Percentiles rank a stretch among this genome's conserved stretches.
These are phyloP conservation scores for Harlomillsia oculata DNA, from an alignment of 1,140 invertebrate genomes.

Conservation along the genomic window DNA sequence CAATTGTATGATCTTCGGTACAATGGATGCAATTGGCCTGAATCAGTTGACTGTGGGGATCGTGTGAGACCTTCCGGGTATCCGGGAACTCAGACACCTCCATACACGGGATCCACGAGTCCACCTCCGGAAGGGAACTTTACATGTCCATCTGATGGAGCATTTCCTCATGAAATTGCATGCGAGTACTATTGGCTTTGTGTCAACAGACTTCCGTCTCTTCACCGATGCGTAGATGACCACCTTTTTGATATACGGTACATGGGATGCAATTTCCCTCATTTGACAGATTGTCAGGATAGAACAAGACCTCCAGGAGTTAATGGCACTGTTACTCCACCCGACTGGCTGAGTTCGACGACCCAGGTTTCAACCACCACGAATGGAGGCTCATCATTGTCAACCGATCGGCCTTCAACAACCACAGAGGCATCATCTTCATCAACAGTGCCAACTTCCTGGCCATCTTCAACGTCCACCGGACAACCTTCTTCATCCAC, in stretches of 20 bases:
- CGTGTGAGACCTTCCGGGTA: not conserved
- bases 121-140: not conserved
- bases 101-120: not conserved
- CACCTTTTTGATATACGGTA: not conserved
- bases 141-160: not conserved
- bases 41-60: constrained; percentile 20
- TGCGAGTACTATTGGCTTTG: not conserved
- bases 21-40: constrained; percentile 27
- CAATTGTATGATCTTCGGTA: constrained; percentile 24
- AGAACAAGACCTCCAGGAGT: not conserved
- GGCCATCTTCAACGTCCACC: too few relatives aligned
- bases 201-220: not conserved
- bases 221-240: not conserved
- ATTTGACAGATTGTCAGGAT: not conserved
- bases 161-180: not conserved
- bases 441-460: too few relatives aligned
- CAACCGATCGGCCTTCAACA: too few relatives aligned
- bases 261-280: not conserved
- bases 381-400: too few relatives aligned
- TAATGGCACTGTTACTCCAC: not conserved
- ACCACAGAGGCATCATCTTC: too few relatives aligned
- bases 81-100: not conserved
- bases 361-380: too few relatives aligned
- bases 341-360: not conserved
- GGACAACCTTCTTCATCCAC: too few relatives aligned